Evolutionary conservation across 2,888 invertebrate species (phyloP).

Genomic region (Erannis defoliaria): DNA sequence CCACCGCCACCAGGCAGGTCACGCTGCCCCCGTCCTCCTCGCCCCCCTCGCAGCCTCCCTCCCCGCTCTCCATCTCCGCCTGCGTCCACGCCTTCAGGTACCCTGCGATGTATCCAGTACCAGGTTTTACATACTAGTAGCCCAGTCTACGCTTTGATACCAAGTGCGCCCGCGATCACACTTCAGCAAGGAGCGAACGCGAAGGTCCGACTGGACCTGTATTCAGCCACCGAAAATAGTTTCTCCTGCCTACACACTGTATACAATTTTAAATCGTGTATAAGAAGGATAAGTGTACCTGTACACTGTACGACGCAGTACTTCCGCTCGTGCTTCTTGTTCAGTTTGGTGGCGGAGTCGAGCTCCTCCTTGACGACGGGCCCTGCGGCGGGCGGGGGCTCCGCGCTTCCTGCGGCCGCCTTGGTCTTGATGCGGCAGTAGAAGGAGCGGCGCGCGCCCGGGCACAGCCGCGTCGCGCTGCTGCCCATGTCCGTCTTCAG

Average conservation of each 20-base stretch:
- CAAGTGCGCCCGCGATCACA: too few species aligned
- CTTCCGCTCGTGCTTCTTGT: constrained; percentile 91
- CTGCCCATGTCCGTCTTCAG: constrained; percentile 94
- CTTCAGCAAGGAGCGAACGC: too few species aligned
- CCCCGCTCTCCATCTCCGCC: constrained; percentile 90
- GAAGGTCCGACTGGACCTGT: too few species aligned
- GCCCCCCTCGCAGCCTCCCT: constrained; percentile 88
- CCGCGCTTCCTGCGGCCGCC: constrained; percentile 53
- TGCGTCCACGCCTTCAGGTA: constrained; percentile 97
- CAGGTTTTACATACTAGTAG: constrained; percentile 1
- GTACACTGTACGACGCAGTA: constrained; percentile 97
- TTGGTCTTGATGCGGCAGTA: constrained; percentile 97
- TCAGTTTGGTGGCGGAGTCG: constrained; percentile 87
- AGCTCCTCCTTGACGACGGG: constrained; percentile 92
- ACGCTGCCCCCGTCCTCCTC: constrained; percentile 88
- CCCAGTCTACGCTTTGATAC: neutral
- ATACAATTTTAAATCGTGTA: neutral
- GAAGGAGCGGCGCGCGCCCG: constrained; percentile 96
- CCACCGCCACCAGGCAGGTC: constrained; percentile 96
- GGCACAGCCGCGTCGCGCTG: constrained; percentile 92
- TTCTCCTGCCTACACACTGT: too few species aligned
- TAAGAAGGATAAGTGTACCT: constrained; percentile 64
- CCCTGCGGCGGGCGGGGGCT: constrained; percentile 7
- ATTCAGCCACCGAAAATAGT: too few species aligned
- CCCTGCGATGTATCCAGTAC: constrained; percentile 65